Base-by-base conservation (phyloP, 2,888 invertebrate genomes). In the Nebria brevicollis region DNA sequence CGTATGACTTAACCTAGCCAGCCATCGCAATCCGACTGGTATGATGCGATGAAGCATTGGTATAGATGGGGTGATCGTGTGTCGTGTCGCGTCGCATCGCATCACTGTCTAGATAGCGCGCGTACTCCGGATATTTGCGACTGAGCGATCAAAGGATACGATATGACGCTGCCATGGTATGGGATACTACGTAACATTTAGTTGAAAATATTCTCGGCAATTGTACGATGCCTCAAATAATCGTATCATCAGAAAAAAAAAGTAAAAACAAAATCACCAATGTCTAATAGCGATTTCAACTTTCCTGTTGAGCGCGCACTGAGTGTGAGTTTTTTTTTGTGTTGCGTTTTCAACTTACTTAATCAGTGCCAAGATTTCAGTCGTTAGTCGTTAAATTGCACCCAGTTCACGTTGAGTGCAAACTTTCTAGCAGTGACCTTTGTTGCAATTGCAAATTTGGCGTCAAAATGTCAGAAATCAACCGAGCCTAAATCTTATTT, bases 111-210 rank as follows among this genome's bases (percentile, higher is more conserved):
- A 68, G 68, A 68, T 68, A 8, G 73, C 73, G 8, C 73, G 20
- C 73, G 41, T 42, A 11, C 42, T 13, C 73, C 41, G 42, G 73
- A 73, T 73, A 65, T 80, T 80, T 75, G 70, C 75, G 72, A 70
- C 75, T 80, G 75, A 80, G 70, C 72, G 80, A 80, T 80, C 80
- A 80, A 80, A 80, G 80, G 66, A 54, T 54, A 54, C 54, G 54
- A 54, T 7, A 7, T 8, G 54, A 54, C 54, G 13, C 54, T 5
- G 8, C 54, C 2, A 5, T 54, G 4, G 54, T 8, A 54, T 54
- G 7, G 54, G 7, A 8, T 54, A 54, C 54, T 6, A 54, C 54
- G 13, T 54, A 54, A 54, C 54, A 54, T 13, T 8, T 54, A 11
- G 54, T 54, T 7, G 54, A 54, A 54, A 54, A 54, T 54, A 8